Percentiles rank a stretch among this genome's conserved stretches.
phyloP scores from a whole-genome alignment of 2,113 vertebrate genomes.

The Gallinago paraguaiae region DNA sequence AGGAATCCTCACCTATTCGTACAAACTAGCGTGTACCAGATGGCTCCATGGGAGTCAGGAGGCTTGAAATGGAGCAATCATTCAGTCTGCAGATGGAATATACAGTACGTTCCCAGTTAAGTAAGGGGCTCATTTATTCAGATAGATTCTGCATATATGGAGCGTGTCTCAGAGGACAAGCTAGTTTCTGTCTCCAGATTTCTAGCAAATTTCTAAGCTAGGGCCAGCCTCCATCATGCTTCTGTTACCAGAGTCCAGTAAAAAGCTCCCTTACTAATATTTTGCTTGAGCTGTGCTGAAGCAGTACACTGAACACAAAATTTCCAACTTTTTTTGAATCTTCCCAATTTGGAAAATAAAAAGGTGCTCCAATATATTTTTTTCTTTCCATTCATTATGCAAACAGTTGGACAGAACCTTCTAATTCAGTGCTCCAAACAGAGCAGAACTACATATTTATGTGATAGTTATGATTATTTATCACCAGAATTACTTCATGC shows the following conservation, averaged over 20 bases:
- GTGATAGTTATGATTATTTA: background rate
- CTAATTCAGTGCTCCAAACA: background rate
- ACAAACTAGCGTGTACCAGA: slow-evolving; percentile 67
- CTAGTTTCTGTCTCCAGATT: slow-evolving; percentile 56
- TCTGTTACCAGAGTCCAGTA: slow-evolving; percentile 1
- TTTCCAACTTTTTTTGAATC: background rate
- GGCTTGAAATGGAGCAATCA: slow-evolving; percentile 77
- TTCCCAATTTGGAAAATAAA: background rate
- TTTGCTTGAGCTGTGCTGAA: background rate
- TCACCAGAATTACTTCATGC: background rate
- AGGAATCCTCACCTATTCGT: slow-evolving; percentile 71
- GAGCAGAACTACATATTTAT: background rate
- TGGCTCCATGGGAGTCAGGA: slow-evolving; percentile 76
- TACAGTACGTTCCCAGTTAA: slow-evolving; percentile 70
- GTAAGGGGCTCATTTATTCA: slow-evolving; percentile 77
- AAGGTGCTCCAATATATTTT: background rate
- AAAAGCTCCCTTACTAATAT: background rate
- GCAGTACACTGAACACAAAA: background rate
- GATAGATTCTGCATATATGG: slow-evolving; percentile 68
- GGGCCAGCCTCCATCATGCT: background rate
- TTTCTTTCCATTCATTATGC: background rate
- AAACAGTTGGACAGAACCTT: background rate
- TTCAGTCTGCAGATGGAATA: slow-evolving; percentile 77
- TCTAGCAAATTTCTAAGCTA: slow-evolving; percentile 49
- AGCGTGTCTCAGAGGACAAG: slow-evolving; percentile 61